Percentiles rank a stretch among this genome's conserved stretches.
These are phyloP conservation scores for Panorpa germanica DNA, from an alignment of 2,888 invertebrate genomes.

Conservation along the genomic window DNA sequence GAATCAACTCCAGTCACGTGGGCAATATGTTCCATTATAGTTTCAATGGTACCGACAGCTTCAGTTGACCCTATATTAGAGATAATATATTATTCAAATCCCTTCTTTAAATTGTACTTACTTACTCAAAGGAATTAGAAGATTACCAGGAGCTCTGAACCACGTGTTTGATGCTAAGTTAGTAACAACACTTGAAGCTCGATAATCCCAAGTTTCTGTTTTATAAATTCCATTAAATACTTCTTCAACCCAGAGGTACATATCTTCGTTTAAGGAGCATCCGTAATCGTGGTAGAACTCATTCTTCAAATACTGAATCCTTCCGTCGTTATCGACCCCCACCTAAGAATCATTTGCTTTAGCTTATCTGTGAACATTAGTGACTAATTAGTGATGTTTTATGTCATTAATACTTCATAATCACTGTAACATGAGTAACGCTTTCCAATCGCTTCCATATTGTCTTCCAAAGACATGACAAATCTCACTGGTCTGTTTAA, in stretches of 20 bases:
- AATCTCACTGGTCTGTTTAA: slow-evolving; percentile 40
- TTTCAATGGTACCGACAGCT: slow-evolving; percentile 38
- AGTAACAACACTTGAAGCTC: slow-evolving; percentile 31
- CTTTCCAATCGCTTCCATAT: slow-evolving; percentile 40
- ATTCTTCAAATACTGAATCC: slow-evolving; percentile 33
- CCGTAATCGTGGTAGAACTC: slow-evolving; percentile 25
- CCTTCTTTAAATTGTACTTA: neutral
- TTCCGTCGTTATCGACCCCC: slow-evolving; percentile 31
- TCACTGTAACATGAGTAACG: slow-evolving; percentile 26
- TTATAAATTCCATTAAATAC: slow-evolving; percentile 49
- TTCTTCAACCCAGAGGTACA: too few relatives aligned
- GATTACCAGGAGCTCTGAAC: slow-evolving; percentile 37
- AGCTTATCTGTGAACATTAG: neutral
- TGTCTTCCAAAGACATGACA: slow-evolving; percentile 39
- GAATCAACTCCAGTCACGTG: slow-evolving; percentile 33
- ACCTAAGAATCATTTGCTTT: slow-evolving; percentile 22
- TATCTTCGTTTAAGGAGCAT: slow-evolving; percentile 22
- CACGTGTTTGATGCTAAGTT: slow-evolving; percentile 50
- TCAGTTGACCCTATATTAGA: slow-evolving; percentile 39
- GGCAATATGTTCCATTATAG: slow-evolving; percentile 47
- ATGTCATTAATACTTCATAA: slow-evolving; percentile 27
- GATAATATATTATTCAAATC: too few relatives aligned
- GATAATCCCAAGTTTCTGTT: slow-evolving; percentile 34
- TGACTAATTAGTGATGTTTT: neutral
- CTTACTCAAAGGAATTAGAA: neutral